These are phyloP conservation scores for Orthonychiurus folsomi DNA, from an alignment of 2,888 invertebrate species.

Conservation along the genomic window DNA sequence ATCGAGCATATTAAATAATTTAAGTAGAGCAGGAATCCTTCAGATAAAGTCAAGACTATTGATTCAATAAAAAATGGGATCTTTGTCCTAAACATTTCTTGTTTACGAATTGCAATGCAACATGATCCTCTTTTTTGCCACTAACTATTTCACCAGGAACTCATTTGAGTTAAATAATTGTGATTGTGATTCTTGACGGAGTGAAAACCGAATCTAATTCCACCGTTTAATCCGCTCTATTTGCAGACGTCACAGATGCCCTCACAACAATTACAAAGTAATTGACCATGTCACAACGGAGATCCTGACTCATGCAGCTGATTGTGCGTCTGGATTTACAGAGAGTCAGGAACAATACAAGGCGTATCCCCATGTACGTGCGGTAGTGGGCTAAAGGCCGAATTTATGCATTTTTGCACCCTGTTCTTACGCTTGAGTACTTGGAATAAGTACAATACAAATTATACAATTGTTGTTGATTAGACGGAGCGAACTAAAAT, in stretches of 20 bases:
- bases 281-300: conserved; percentile 34
- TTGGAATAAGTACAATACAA: conserved; percentile 1
- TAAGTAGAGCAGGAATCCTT: background rate
- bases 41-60: too few relatives aligned
- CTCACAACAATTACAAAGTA: conserved; percentile 50
- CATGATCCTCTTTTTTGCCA: too few relatives aligned
- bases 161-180: background rate
- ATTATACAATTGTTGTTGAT: background rate
- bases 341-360: conserved; percentile 38
- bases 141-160: background rate
- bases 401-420: too few relatives aligned
- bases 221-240: conserved; percentile 2
- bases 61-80: too few relatives aligned
- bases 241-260: conserved; percentile 73
- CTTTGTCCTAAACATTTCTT: too few relatives aligned
- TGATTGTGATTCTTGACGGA: background rate
- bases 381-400: too few relatives aligned
- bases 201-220: background rate
- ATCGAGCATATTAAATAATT: background rate
- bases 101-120: too few relatives aligned
- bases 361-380: conserved; percentile 29
- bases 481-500: conserved; percentile 42
- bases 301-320: conserved; percentile 16
- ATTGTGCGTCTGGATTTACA: conserved; percentile 20
- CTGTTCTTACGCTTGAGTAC: background rate